Evolutionary conservation across 1,140 invertebrate genomes (phyloP).

Genomic region (Tetramorium parvispinum): DNA sequence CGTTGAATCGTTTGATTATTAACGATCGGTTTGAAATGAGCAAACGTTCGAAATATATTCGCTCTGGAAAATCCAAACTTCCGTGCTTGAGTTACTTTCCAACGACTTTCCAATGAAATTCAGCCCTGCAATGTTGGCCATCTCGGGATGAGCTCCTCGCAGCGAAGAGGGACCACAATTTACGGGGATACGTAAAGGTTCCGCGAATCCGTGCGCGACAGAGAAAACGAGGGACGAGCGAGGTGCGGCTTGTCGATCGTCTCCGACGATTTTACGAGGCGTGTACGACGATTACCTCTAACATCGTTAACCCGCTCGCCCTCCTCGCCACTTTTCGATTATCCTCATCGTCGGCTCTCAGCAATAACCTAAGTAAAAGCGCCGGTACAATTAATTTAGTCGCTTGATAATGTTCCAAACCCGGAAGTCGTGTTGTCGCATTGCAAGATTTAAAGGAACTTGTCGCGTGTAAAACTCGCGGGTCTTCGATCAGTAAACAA

Average conservation of each 20-base stretch:
- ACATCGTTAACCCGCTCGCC: conserved; percentile 41
- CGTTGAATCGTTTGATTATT: background rate
- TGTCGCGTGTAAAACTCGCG: background rate
- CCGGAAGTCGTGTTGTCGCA: background rate
- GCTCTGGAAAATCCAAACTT: background rate
- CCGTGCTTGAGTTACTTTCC: background rate
- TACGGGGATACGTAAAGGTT: conserved; percentile 31
- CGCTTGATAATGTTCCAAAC: background rate
- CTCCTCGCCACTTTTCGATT: background rate
- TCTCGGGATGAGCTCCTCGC: background rate
- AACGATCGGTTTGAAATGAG: background rate
- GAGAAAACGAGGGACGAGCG: conserved; percentile 61
- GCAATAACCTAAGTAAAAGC: conserved; percentile 25
- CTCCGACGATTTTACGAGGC: conserved; percentile 77
- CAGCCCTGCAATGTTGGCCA: background rate
- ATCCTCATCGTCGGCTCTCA: background rate
- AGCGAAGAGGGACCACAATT: background rate
- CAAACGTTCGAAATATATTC: background rate
- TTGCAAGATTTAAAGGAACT: background rate
- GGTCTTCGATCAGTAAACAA: background rate
- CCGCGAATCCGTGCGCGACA: conserved; percentile 29
- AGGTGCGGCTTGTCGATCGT: conserved; percentile 75
- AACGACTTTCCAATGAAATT: background rate
- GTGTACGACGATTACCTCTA: conserved; percentile 74
- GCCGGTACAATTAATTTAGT: conserved; percentile 17